Evolutionary conservation across 2,797 vertebrate genomes (phyloP).

Genomic region (Gobionotothen gibberifrons): DNA sequence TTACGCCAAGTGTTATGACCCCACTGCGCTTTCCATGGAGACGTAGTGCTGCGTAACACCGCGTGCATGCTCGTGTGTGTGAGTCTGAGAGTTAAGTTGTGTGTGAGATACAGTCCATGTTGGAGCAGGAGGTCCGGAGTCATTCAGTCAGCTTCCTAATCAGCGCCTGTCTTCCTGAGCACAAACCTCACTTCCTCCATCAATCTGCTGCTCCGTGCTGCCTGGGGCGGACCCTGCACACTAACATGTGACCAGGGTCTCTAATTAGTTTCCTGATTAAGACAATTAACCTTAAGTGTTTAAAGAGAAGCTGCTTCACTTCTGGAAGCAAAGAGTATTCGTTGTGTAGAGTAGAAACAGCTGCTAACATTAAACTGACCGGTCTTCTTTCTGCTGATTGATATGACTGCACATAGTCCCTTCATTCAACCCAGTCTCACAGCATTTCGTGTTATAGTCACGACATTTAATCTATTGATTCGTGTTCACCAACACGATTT

Average conservation of each 20-base stretch:
- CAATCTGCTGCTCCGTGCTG: background rate
- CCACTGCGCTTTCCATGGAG: conserved; percentile 60
- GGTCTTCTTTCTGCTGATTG: no score
- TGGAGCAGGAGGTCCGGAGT: conserved; percentile 9
- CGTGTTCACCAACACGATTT: no score
- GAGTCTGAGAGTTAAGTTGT: conserved; percentile 18
- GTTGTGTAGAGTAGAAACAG: background rate
- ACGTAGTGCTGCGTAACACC: conserved; percentile 38
- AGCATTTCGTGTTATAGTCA: no score
- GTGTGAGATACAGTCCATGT: background rate
- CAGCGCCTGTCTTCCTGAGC: conserved; percentile 25
- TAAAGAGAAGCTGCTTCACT: background rate
- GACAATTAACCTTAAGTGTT: conserved; percentile 16
- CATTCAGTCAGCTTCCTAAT: conserved; percentile 34
- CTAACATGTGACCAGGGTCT: background rate
- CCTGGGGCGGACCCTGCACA: background rate
- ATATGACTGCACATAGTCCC: no score
- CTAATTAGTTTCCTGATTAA: conserved; percentile 16
- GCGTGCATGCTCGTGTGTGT: conserved; percentile 32
- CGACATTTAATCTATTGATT: no score
- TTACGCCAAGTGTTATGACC: conserved; percentile 69
- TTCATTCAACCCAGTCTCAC: no score
- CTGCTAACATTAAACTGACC: no score
- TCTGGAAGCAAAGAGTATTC: background rate
- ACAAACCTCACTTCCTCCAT: conserved; percentile 24